Conservation (phyloP, 2,113 vertebrate species). For the Brachypteracias leptosomus region DNA sequence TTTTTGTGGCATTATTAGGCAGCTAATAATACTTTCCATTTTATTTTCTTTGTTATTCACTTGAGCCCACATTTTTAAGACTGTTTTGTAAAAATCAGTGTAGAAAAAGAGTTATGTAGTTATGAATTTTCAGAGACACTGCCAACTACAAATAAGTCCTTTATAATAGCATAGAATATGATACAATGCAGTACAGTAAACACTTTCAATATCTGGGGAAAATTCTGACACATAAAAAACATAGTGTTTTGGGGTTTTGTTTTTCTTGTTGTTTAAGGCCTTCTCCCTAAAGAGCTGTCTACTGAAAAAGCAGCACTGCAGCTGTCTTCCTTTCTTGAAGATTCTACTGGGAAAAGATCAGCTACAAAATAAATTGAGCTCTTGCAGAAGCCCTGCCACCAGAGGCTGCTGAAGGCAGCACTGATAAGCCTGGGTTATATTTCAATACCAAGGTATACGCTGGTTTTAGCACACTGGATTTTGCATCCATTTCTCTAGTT, state of each 20-base stretch:
- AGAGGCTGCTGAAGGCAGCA: neutral
- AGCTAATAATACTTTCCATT: neutral
- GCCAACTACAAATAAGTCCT: neutral
- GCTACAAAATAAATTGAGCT: neutral
- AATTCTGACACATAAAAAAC: neutral
- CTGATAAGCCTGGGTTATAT: neutral
- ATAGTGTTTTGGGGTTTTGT: accelerated
- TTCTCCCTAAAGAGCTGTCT: neutral
- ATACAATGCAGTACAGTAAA: neutral
- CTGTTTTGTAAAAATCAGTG: neutral
- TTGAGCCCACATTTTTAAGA: neutral
- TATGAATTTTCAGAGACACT: neutral
- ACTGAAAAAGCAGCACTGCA: neutral
- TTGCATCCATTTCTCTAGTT: neutral
- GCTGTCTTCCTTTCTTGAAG: neutral
- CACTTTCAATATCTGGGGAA: neutral
- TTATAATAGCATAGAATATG: neutral
- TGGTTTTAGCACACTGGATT: neutral
- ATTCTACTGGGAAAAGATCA: neutral
- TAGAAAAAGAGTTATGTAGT: neutral
- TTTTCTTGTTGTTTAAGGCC: neutral
- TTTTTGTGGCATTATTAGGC: no score
- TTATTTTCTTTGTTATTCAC: neutral
- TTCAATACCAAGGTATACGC: neutral
- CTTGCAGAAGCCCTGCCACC: neutral